Conservation (phyloP, 2,113 vertebrate species). For the Ahaetulla prasina region DNA sequence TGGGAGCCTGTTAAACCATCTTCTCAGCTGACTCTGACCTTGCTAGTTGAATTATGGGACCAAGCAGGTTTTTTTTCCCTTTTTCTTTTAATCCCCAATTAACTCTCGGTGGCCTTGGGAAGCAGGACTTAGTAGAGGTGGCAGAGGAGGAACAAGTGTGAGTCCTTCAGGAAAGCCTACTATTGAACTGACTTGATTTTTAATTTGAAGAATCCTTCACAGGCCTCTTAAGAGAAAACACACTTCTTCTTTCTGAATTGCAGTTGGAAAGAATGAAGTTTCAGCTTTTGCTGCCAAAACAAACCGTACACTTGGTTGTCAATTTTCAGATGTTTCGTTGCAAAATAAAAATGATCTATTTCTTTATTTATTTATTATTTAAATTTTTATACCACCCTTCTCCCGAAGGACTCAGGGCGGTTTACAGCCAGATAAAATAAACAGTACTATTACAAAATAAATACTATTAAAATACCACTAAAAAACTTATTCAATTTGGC, state of each 20-base stretch:
- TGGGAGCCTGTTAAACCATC: background rate
- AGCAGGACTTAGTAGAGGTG: no score
- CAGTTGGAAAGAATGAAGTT: background rate
- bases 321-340: background rate
- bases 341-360: constrained; percentile 16
- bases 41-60: background rate
- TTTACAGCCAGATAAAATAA: no score
- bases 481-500: no score
- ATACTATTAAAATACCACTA: no score
- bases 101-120: background rate
- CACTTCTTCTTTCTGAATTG: background rate
- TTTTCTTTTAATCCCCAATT: background rate
- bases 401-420: no score
- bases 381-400: no score
- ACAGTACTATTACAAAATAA: no score
- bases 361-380: no score
- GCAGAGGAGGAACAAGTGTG: background rate
- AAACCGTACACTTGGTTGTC: constrained; percentile 2
- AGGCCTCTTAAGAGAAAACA: background rate
- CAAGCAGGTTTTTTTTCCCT: background rate
- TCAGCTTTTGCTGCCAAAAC: background rate
- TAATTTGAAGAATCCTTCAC: background rate
- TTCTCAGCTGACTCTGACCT: background rate
- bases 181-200: background rate
- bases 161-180: background rate